These are phyloP conservation scores for Pygocentrus nattereri DNA, from an alignment of 2,797 vertebrate species.

Conservation along the genomic window DNA sequence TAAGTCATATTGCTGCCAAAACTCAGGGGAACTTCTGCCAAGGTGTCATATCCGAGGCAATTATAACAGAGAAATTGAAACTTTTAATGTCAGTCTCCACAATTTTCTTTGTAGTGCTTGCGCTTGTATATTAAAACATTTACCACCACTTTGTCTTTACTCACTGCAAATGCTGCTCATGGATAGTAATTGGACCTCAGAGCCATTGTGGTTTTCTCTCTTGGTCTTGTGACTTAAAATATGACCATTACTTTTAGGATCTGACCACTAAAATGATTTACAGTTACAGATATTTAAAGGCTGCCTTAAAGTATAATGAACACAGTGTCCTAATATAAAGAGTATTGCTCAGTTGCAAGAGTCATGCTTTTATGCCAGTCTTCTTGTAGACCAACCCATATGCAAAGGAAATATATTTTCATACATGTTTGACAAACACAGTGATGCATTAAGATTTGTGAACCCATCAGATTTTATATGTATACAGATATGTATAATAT, in stretches of 20 bases:
- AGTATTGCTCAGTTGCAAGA: too few relatives aligned
- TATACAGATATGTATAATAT: too few relatives aligned
- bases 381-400: too few relatives aligned
- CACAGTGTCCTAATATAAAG: too few relatives aligned
- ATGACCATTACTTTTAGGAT: neutral
- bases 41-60: slow-evolving; percentile 67
- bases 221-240: neutral
- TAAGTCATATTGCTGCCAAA: slow-evolving; percentile 78
- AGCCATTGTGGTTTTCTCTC: neutral
- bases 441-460: too few relatives aligned
- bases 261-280: too few relatives aligned
- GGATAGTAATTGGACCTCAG: neutral
- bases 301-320: too few relatives aligned
- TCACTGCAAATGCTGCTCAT: neutral
- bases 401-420: neutral
- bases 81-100: slow-evolving; percentile 60
- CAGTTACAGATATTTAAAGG: too few relatives aligned
- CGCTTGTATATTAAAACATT: neutral
- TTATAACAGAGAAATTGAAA: slow-evolving; percentile 67
- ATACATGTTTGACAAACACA: too few relatives aligned
- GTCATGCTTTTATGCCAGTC: too few relatives aligned
- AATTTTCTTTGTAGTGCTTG: slow-evolving; percentile 59
- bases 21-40: slow-evolving; percentile 71
- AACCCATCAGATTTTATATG: too few relatives aligned
- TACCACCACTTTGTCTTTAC: neutral